phyloP scores from a whole-genome alignment of 2,888 invertebrate species.

The Pandemis corylana region DNA sequence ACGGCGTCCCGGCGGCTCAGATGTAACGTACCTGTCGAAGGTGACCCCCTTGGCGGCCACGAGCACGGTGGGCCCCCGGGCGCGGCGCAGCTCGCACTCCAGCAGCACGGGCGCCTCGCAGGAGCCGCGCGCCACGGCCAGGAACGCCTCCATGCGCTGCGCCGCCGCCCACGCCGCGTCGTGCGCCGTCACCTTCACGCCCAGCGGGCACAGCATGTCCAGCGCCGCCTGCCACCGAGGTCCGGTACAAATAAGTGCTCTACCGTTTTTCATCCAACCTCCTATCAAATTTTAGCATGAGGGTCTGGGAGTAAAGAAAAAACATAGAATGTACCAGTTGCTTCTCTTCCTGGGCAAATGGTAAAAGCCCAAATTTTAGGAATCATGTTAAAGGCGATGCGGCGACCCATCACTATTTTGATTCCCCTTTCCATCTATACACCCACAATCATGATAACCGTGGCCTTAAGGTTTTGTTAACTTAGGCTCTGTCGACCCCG shows the following conservation, averaged over 20 bases:
- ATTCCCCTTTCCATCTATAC: not conserved
- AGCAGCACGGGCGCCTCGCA: slow-evolving; percentile 87
- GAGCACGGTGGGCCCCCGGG: slow-evolving; percentile 83
- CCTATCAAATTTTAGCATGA: too few relatives aligned
- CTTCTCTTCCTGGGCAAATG: too few relatives aligned
- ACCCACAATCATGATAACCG: too few relatives aligned
- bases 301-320: too few relatives aligned
- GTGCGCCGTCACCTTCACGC: slow-evolving; percentile 78
- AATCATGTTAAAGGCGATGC: too few relatives aligned
- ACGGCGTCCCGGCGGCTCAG: too few relatives aligned
- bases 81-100: slow-evolving; percentile 85
- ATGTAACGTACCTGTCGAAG: slow-evolving; percentile 76
- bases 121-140: slow-evolving; percentile 89
- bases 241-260: too few relatives aligned
- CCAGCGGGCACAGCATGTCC: slow-evolving; percentile 86
- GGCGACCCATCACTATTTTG: not conserved
- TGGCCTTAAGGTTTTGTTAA: too few relatives aligned
- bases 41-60: slow-evolving; percentile 88
- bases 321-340: too few relatives aligned
- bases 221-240: slow-evolving; percentile 73
- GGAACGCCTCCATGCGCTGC: slow-evolving; percentile 87
- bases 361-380: too few relatives aligned
- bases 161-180: slow-evolving; percentile 87
- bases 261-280: too few relatives aligned
- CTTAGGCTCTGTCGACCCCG: too few relatives aligned